A percentile compares a stretch with the other conserved stretches of the same genome.
Conservation (phyloP, 2,888 invertebrate species). For the Cyclophora albipunctata region DNA sequence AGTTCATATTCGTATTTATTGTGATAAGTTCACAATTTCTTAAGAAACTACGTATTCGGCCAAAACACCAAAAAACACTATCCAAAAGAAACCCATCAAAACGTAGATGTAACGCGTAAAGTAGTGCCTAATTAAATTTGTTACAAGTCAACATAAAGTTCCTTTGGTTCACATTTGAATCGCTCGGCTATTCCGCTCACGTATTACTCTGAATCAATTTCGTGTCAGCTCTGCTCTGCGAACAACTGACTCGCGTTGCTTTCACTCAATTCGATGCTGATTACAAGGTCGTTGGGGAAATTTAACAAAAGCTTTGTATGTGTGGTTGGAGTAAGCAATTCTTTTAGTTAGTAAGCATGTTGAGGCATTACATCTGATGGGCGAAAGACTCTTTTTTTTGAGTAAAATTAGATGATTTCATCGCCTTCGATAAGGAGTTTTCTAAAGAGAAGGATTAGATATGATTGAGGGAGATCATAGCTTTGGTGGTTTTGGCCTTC, state of each 20-base stretch:
- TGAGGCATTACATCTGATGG: no score
- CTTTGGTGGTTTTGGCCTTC: neutral
- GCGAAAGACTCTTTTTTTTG: no score
- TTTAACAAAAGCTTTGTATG: neutral
- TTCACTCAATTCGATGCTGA: conserved; percentile 28
- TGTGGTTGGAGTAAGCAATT: no score
- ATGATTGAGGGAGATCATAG: no score
- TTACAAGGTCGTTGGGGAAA: conserved; percentile 10
- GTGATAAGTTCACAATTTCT: no score
- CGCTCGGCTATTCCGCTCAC: conserved; percentile 57
- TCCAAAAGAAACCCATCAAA: no score
- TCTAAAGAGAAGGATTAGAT: neutral
- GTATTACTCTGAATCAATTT: conserved; percentile 70
- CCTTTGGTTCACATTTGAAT: conserved; percentile 61
- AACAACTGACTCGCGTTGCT: conserved; percentile 27
- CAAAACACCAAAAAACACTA: no score
- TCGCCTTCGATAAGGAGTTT: neutral
- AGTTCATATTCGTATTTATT: no score
- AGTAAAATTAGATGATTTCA: neutral
- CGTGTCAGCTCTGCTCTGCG: conserved; percentile 49
- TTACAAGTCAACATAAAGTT: conserved; percentile 60
- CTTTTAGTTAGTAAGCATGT: no score
- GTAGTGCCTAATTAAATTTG: conserved; percentile 56
- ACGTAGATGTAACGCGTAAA: no score
- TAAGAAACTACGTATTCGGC: no score